A percentile compares a stretch with the other conserved stretches of the same genome.
phyloP scores from a whole-genome alignment of 2,113 vertebrate species.

The Strigops habroptila region DNA sequence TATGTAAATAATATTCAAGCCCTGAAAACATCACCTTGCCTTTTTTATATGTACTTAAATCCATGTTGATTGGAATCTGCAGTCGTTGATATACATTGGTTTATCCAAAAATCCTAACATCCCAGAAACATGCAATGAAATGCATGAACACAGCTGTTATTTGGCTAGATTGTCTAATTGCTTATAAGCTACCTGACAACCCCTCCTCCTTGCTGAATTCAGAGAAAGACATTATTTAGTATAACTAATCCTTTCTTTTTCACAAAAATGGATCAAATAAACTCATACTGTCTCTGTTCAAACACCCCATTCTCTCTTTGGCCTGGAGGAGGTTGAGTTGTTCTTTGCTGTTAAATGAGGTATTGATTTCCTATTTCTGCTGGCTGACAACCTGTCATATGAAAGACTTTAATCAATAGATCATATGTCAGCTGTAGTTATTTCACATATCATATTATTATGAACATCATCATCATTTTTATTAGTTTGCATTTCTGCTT shows the following conservation, averaged over 20 bases:
- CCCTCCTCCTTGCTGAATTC: not conserved
- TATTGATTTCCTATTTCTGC: slow-evolving; percentile 64
- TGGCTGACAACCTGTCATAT: slow-evolving; percentile 48
- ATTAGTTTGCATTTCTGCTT: slow-evolving; percentile 52
- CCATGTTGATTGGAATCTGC: not conserved
- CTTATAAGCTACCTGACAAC: not conserved
- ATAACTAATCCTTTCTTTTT: not conserved
- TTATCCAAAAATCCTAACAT: not conserved
- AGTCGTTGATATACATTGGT: not conserved
- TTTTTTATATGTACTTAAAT: not conserved
- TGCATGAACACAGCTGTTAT: not conserved
- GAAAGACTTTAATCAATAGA: slow-evolving; percentile 59
- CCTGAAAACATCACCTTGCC: not conserved
- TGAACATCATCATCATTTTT: slow-evolving; percentile 51
- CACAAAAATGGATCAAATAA: slow-evolving; percentile 25
- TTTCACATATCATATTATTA: slow-evolving; percentile 50
- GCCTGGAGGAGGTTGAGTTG: not conserved
- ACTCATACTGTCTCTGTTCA: slow-evolving; percentile 14
- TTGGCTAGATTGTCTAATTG: slow-evolving; percentile 10
- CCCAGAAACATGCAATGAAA: not conserved
- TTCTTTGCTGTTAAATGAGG: slow-evolving; percentile 54
- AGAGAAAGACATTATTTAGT: not conserved
- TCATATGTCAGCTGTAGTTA: slow-evolving; percentile 55
- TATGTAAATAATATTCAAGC: not conserved
- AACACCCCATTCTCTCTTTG: not conserved